A percentile compares a stretch with the other conserved stretches of the same genome.
Conservation (phyloP, 2,797 vertebrate genomes). For the Falco concolor region DNA sequence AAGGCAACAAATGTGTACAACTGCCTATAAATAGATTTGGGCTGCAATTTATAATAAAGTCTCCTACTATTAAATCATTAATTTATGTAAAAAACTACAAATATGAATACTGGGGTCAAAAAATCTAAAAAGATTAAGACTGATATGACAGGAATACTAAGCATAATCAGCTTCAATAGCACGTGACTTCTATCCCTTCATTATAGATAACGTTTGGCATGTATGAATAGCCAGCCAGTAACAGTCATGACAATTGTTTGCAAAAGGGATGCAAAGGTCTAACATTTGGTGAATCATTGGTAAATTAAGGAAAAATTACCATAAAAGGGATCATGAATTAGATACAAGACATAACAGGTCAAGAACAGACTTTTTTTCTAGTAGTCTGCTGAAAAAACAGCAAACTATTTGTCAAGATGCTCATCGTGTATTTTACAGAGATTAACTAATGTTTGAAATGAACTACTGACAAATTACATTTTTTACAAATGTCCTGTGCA, state of each 20-base stretch:
- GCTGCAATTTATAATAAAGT: neutral
- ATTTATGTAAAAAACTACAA: neutral
- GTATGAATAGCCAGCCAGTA: neutral
- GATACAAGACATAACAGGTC: neutral
- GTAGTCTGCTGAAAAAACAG: neutral
- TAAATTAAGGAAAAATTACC: neutral
- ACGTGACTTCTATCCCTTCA: neutral
- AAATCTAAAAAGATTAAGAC: neutral
- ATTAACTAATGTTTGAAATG: neutral
- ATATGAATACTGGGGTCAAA: neutral
- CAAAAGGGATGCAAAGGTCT: neutral
- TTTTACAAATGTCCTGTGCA: neutral
- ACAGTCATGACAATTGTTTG: neutral
- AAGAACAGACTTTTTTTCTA: neutral
- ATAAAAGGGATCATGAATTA: neutral
- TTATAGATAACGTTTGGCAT: neutral
- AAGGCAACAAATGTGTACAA: neutral
- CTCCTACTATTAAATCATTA: neutral
- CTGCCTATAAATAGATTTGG: neutral
- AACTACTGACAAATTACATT: neutral
- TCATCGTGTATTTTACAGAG: neutral
- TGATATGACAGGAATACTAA: neutral
- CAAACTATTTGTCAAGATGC: neutral
- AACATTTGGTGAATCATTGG: neutral
- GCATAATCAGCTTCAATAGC: neutral